A percentile compares a stretch with the other conserved stretches of the same genome.
Conservation (phyloP, 1,140 invertebrate species). For the Drosophila pandora region DNA sequence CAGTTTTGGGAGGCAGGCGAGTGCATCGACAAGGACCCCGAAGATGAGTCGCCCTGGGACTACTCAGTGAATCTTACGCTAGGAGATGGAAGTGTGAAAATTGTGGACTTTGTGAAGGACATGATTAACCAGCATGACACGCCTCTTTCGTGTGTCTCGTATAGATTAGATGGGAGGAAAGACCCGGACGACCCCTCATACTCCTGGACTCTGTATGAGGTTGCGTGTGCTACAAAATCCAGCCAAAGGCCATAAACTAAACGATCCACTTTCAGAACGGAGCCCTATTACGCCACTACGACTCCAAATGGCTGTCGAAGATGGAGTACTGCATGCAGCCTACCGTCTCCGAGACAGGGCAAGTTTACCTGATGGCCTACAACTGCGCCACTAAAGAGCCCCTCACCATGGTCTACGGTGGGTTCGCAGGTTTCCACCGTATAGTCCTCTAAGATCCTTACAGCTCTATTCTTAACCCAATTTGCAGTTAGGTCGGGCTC, state of each 20-base stretch:
- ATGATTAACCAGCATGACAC: slow-evolving; percentile 34
- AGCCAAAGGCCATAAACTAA: not conserved
- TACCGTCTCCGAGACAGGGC: no score
- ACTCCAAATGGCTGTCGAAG: slow-evolving; percentile 12
- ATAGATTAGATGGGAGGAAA: not conserved
- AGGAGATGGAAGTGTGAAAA: slow-evolving; percentile 16
- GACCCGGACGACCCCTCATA: not conserved
- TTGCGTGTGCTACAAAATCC: not conserved
- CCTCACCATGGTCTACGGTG: not conserved
- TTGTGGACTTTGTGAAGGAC: slow-evolving; percentile 17
- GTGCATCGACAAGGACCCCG: slow-evolving; percentile 2
- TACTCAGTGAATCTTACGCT: slow-evolving; percentile 29
- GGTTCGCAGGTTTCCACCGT: not conserved
- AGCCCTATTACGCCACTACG: slow-evolving; percentile 12
- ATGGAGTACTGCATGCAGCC: slow-evolving; percentile 45
- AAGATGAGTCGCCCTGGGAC: slow-evolving; percentile 1
- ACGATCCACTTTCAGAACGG: slow-evolving; percentile 34
- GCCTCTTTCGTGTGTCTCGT: slow-evolving; percentile 34
- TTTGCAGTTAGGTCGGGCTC: slow-evolving; percentile 87
- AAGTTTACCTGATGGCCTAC: not conserved
- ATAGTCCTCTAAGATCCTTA: no score
- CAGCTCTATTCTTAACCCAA: no score
- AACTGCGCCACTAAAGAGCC: not conserved
- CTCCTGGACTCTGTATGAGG: slow-evolving; percentile 56
- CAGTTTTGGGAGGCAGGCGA: not conserved